A percentile compares a stretch with the other conserved stretches of the same genome.
These are phyloP conservation scores for Antechinus flavipes DNA, from an alignment of 2,113 vertebrate species.

Conservation along the genomic window DNA sequence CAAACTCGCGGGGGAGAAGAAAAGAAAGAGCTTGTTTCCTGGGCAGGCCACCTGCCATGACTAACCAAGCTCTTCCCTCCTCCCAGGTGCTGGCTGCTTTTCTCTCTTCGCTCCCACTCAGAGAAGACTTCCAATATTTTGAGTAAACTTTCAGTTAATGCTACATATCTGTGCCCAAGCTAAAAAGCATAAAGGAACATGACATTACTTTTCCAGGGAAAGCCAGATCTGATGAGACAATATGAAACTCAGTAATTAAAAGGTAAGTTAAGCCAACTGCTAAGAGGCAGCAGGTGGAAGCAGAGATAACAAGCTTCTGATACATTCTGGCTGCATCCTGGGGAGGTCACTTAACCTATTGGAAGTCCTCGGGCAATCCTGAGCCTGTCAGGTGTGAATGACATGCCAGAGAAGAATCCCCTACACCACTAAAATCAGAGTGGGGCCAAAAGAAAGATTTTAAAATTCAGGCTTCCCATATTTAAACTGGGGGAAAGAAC, in stretches of 20 bases:
- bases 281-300: neutral
- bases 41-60: neutral
- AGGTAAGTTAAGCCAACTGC: neutral
- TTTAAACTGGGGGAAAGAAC: neutral
- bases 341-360: neutral
- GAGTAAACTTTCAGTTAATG: constrained; percentile 26
- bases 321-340: neutral
- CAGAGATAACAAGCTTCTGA: neutral
- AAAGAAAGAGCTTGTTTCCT: neutral
- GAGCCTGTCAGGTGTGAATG: neutral
- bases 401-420: neutral
- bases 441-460: neutral
- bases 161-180: neutral
- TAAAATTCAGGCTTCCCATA: neutral
- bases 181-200: constrained; percentile 35
- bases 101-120: neutral
- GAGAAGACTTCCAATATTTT: constrained; percentile 43
- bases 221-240: neutral
- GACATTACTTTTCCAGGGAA: constrained; percentile 15
- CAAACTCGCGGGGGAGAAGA: neutral
- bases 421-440: neutral
- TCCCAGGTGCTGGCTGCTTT: neutral
- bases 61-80: constrained; percentile 17
- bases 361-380: neutral
- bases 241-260: neutral